Conservation (phyloP, 2,797 vertebrate genomes). For the Streptopelia turtur region DNA sequence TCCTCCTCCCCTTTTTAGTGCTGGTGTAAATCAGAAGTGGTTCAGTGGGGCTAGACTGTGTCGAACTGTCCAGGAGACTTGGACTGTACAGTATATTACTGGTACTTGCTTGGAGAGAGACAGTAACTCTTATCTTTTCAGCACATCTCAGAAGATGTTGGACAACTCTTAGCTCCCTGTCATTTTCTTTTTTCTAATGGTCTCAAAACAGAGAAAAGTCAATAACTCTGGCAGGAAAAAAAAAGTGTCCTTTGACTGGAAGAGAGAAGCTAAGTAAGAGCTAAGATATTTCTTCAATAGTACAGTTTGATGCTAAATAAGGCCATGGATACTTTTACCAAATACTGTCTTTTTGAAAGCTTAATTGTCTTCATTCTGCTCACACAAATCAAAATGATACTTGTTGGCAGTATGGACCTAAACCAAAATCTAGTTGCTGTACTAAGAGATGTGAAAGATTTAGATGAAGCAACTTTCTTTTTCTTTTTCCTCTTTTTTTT, state of each 20-base stretch:
- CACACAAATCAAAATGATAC: background rate
- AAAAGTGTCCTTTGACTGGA: background rate
- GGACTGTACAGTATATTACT: background rate
- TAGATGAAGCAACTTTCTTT: background rate
- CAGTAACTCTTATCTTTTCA: background rate
- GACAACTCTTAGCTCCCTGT: background rate
- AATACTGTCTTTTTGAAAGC: background rate
- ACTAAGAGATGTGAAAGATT: conserved; percentile 16
- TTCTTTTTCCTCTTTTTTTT: rapidly evolving
- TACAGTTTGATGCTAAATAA: background rate
- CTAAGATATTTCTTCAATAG: background rate
- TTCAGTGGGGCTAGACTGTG: background rate
- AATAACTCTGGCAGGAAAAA: background rate
- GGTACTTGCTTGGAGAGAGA: background rate
- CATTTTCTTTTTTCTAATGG: background rate
- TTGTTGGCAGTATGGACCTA: conserved; percentile 7
- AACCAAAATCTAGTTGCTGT: conserved; percentile 21
- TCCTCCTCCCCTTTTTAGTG: background rate
- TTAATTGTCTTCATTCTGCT: conserved; percentile 36
- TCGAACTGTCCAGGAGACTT: background rate
- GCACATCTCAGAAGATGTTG: background rate
- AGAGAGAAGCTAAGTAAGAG: background rate
- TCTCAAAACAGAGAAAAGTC: background rate
- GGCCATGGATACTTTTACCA: conserved; percentile 1
- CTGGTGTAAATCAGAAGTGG: conserved; percentile 45